Base-by-base conservation (phyloP, 2,888 invertebrate species). In the Disparrhopalites patrizii region DNA sequence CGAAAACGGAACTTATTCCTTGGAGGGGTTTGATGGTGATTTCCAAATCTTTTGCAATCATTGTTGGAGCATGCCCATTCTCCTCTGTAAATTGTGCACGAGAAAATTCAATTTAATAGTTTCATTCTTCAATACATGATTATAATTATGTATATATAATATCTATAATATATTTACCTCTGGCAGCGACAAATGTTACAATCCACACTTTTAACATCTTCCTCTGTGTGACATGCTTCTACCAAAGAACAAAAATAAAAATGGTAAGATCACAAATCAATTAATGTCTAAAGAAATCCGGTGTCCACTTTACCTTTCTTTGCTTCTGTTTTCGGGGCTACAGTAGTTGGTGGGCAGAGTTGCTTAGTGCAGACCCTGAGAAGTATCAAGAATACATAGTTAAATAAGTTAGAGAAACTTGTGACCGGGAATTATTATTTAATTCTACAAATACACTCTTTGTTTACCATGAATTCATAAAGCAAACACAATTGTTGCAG, bases 401-500 rank as follows among this genome's bases (percentile, higher is more conserved):
- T n/a, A n/a, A n/a, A n/a, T n/a, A n/a, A n/a, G n/a, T n/a, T n/a
- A n/a, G n/a, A n/a, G n/a, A n/a, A n/a, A n/a, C n/a, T n/a, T n/a
- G n/a, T n/a, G n/a, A n/a, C n/a, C n/a, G n/a, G n/a, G n/a, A n/a
- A n/a, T n/a, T n/a, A n/a, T n/a, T n/a, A n/a, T n/a, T n/a, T n/a
- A n/a, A n/a, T n/a, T n/a, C n/a, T n/a, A n/a, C n/a, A n/a, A n/a
- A n/a, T n/a, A n/a, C n/a, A n/a, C n/a, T n/a, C n/a, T n/a, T n/a
- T n/a, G n/a, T n/a, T n/a, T n/a, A 64, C 64, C 74, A 73, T n/a
- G 74, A 74, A 51, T 74, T 73, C 55, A 60, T 57, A 50, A 70
- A 71, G 40, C 74, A 74, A 13, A 74, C 68, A 58, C 74, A 74
- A 65, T 69, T 72, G 62, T 74, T 74, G 40, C 74, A 74, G 15